phyloP scores from a whole-genome alignment of 2,797 vertebrate genomes.

The Syngnathus acus region DNA sequence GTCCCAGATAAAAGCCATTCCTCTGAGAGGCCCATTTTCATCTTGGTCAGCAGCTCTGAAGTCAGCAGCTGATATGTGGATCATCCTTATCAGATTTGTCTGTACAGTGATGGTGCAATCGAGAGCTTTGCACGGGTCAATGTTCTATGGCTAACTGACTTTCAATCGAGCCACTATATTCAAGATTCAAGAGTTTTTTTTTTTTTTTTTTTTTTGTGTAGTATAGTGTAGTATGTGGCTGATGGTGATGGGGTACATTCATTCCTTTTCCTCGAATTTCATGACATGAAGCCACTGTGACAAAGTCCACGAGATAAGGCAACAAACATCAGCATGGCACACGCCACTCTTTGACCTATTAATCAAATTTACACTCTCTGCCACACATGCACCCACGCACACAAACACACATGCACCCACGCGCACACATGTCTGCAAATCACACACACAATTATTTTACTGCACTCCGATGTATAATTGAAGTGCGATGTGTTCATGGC shows the following conservation, averaged over 20 bases:
- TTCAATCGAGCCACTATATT: neutral
- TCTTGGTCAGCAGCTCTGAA: slow-evolving; percentile 32
- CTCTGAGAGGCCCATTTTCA: slow-evolving; percentile 30
- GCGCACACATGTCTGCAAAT: neutral
- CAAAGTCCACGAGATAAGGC: slow-evolving; percentile 60
- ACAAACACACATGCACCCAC: neutral
- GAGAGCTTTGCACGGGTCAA: neutral
- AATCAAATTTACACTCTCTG: slow-evolving; percentile 25
- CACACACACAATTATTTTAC: neutral
- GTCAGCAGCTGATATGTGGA: slow-evolving; percentile 29
- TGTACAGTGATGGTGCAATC: neutral
- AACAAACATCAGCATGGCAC: slow-evolving; percentile 53
- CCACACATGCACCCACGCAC: neutral
- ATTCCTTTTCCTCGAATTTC: slow-evolving; percentile 18
- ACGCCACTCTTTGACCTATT: slow-evolving; percentile 58
- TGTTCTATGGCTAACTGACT: neutral
- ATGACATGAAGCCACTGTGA: slow-evolving; percentile 28
- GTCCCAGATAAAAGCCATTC: slow-evolving; percentile 48
- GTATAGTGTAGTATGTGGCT: neutral
- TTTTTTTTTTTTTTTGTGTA: too few relatives aligned
- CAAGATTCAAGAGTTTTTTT: too few relatives aligned
- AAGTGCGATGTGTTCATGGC: neutral
- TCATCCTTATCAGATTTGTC: slow-evolving; percentile 25
- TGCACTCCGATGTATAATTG: neutral
- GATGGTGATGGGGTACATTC: neutral